Conservation (phyloP, 2,797 vertebrate species). For the Pampus argenteus region DNA sequence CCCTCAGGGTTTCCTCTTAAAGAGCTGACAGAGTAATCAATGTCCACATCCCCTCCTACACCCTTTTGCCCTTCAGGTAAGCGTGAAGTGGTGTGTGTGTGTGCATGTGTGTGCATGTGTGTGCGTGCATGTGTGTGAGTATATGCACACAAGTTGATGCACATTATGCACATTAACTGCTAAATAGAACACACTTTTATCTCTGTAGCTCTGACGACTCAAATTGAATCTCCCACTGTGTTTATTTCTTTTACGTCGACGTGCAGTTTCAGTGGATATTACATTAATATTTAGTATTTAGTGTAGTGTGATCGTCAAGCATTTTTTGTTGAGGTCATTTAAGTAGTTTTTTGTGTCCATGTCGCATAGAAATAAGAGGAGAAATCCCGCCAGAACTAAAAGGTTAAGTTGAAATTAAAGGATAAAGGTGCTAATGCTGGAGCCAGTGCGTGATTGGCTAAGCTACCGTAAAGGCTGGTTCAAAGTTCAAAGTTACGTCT, state of each 20-base stretch:
- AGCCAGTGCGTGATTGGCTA: too few species aligned
- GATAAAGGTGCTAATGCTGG: too few species aligned
- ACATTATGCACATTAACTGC: slow-evolving; percentile 20
- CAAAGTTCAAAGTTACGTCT: neutral
- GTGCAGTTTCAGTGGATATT: slow-evolving; percentile 23
- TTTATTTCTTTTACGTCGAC: slow-evolving; percentile 34
- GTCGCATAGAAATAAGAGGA: slow-evolving; percentile 15
- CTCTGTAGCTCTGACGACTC: slow-evolving; percentile 28
- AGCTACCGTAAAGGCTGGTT: too few species aligned
- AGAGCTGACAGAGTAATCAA: slow-evolving; percentile 70
- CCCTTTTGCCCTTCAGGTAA: slow-evolving; percentile 51
- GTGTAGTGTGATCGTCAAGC: slow-evolving; percentile 25
- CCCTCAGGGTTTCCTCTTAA: slow-evolving; percentile 69
- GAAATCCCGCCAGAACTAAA: neutral
- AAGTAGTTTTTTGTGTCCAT: slow-evolving; percentile 22
- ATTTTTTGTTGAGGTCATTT: slow-evolving; percentile 30
- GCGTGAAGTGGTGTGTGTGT: slow-evolving; percentile 31
- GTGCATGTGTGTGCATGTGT: neutral
- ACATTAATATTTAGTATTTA: slow-evolving; percentile 38
- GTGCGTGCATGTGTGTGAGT: too few species aligned
- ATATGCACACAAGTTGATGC: slow-evolving; percentile 3
- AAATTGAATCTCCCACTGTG: slow-evolving; percentile 34
- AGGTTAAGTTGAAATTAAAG: slow-evolving; percentile 10
- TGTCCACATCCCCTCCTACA: slow-evolving; percentile 53
- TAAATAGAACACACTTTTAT: slow-evolving; percentile 36